Conservation (phyloP, 2,113 vertebrate genomes). For the Lates calcarifer region DNA sequence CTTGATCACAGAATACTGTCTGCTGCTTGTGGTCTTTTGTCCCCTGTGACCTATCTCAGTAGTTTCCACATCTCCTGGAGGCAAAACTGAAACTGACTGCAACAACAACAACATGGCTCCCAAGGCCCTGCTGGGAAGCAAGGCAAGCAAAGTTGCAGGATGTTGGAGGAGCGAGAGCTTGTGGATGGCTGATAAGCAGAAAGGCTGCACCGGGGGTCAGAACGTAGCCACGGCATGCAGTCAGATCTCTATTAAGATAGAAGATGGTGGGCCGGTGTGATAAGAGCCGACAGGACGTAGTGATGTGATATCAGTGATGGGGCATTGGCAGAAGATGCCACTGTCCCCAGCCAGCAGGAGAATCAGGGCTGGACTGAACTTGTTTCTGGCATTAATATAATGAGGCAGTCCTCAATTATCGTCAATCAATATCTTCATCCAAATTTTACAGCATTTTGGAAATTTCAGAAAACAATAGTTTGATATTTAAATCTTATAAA, state of each 20-base stretch:
- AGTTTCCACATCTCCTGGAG: constrained; percentile 29
- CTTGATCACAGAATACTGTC: not conserved
- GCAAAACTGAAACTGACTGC: constrained; percentile 46
- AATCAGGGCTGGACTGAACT: constrained; percentile 20
- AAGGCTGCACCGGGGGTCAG: constrained; percentile 68
- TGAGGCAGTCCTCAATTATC: constrained; percentile 8
- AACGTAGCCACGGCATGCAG: constrained; percentile 61
- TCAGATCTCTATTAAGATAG: constrained; percentile 82
- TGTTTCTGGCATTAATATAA: not conserved
- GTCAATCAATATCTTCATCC: constrained; percentile 1
- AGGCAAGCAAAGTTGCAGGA: constrained; percentile 44
- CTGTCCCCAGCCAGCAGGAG: constrained; percentile 29
- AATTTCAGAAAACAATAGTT: not conserved
- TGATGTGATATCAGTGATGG: constrained; percentile 72
- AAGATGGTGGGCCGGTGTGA: constrained; percentile 67
- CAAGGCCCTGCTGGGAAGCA: constrained; percentile 45
- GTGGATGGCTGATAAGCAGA: constrained; percentile 71
- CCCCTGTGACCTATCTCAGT: constrained; percentile 31
- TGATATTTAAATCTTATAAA: not conserved
- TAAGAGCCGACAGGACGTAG: constrained; percentile 68
- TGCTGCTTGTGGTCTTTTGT: constrained; percentile 6
- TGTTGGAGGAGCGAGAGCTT: constrained; percentile 48
- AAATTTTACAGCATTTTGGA: not conserved
- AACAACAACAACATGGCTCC: constrained; percentile 48
- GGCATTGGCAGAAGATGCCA: constrained; percentile 39